Percentiles rank a stretch among this genome's conserved stretches.
These are phyloP conservation scores for Orius insidiosus DNA, from an alignment of 1,140 invertebrate genomes.

Conservation along the genomic window DNA sequence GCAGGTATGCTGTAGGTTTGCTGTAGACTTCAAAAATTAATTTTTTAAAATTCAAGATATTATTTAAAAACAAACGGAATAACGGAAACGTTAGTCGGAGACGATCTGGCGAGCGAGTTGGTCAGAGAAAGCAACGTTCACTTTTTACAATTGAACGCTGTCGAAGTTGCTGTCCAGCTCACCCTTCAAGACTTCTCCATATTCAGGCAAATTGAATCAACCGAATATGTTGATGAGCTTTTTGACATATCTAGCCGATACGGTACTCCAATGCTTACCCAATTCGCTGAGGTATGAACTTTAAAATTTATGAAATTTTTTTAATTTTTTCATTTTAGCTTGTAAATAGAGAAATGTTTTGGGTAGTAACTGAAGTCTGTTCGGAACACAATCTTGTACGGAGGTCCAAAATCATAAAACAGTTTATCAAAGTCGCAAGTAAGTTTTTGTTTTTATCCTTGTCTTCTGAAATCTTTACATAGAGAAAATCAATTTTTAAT, in stretches of 20 bases:
- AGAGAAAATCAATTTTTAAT: conserved; percentile 12
- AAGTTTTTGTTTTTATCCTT: conserved; percentile 26
- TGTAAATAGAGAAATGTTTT: conserved; percentile 99
- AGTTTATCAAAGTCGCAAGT: conserved; percentile 93
- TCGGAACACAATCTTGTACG: conserved; percentile 80
- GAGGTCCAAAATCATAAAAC: conserved; percentile 92
- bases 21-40: no score
- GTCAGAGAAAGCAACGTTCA: conserved; percentile 83
- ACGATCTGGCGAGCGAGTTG: conserved; percentile 87
- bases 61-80: conserved; percentile 92
- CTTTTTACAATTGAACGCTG: conserved; percentile 85
- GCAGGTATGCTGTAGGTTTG: conserved; percentile 21
- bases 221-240: conserved; percentile 94
- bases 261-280: conserved; percentile 77
- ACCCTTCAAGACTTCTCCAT: conserved; percentile 90
- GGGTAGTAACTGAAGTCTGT: conserved; percentile 97
- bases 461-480: background rate
- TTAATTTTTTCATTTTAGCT: conserved; percentile 33
- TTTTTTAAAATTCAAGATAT: no score
- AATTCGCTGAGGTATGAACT: conserved; percentile 80
- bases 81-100: conserved; percentile 86
- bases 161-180: conserved; percentile 88
- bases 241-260: conserved; percentile 81
- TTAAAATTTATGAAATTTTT: no score
- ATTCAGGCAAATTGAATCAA: conserved; percentile 93